These are phyloP conservation scores for Ditylenchus dipsaci DNA, from an alignment of 1,140 invertebrate genomes.

Conservation along the genomic window DNA sequence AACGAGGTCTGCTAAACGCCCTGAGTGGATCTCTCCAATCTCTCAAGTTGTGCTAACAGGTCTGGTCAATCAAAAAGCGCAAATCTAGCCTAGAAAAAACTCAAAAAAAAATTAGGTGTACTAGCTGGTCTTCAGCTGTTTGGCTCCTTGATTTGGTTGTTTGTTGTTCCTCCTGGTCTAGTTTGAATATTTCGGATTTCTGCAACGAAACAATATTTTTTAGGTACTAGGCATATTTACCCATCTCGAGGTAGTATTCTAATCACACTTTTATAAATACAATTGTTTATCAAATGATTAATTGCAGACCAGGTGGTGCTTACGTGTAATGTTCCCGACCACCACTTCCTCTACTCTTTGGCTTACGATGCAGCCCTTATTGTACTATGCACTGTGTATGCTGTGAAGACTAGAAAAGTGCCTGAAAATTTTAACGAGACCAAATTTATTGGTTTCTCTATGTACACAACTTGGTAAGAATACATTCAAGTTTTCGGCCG, in stretches of 20 bases:
- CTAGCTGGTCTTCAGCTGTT: constrained; percentile 66
- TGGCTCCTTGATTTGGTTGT: constrained; percentile 66
- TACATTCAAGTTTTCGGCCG: no score
- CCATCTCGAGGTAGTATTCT: constrained; percentile 58
- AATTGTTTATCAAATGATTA: not conserved
- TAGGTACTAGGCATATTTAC: constrained; percentile 56
- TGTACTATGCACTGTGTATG: constrained; percentile 71
- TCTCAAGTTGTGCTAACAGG: constrained; percentile 68
- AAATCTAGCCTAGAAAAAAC: no score
- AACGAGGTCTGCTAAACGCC: constrained; percentile 67
- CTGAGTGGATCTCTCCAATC: constrained; percentile 71
- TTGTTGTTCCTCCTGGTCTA: constrained; percentile 65
- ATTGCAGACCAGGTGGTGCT: constrained; percentile 61
- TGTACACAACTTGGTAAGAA: constrained; percentile 69
- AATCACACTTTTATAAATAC: not conserved
- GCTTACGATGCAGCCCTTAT: constrained; percentile 72
- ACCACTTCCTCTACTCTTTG: constrained; percentile 71
- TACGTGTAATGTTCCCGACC: constrained; percentile 70
- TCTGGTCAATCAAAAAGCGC: constrained; percentile 53
- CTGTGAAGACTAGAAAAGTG: constrained; percentile 71
- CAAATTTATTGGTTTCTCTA: constrained; percentile 71
- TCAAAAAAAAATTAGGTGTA: no score
- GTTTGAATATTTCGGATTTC: constrained; percentile 3
- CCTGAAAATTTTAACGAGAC: constrained; percentile 72
- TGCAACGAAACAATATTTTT: constrained; percentile 54